Evolutionary conservation across 1,140 invertebrate species (phyloP).

Genomic region (Drosophila murphyi): DNA sequence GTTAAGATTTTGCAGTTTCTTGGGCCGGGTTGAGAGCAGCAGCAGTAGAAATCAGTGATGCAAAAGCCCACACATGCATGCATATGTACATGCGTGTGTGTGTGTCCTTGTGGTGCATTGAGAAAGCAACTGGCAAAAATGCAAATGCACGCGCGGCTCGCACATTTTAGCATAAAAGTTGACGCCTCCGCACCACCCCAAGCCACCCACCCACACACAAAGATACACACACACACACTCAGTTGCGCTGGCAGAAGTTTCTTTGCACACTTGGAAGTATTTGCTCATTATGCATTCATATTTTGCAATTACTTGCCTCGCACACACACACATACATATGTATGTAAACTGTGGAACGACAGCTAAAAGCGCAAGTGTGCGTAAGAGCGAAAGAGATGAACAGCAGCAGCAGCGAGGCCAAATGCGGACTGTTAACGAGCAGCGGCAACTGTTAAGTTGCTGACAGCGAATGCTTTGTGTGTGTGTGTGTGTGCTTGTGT

Average conservation of each 20-base stretch:
- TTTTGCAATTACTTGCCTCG: conserved; percentile 75
- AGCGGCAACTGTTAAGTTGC: conserved; percentile 69
- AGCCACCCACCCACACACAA: conserved; percentile 3
- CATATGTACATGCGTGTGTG: conserved; percentile 1
- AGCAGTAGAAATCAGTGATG: neutral
- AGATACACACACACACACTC: neutral
- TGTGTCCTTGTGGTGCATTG: conserved; percentile 66
- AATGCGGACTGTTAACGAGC: conserved; percentile 53
- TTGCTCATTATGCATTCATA: conserved; percentile 82
- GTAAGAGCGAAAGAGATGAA: conserved; percentile 37
- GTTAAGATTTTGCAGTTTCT: conserved; percentile 28
- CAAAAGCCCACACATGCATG: neutral
- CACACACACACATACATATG: conserved; percentile 36
- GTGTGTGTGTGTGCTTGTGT: conserved; percentile 28
- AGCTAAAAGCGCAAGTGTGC: conserved; percentile 67
- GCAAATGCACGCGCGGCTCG: conserved; percentile 71
- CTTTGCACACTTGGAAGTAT: conserved; percentile 75
- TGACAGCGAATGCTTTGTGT: conserved; percentile 35
- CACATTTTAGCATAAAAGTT: conserved; percentile 80
- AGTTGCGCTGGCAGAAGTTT: conserved; percentile 60
- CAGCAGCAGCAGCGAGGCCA: conserved; percentile 29
- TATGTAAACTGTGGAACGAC: conserved; percentile 15
- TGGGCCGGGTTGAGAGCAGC: neutral
- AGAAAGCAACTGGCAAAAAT: conserved; percentile 61
- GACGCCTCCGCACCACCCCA: conserved; percentile 17